phyloP scores from a whole-genome alignment of 2,888 invertebrate species.

The Thecocarcelia acutangulata region DNA sequence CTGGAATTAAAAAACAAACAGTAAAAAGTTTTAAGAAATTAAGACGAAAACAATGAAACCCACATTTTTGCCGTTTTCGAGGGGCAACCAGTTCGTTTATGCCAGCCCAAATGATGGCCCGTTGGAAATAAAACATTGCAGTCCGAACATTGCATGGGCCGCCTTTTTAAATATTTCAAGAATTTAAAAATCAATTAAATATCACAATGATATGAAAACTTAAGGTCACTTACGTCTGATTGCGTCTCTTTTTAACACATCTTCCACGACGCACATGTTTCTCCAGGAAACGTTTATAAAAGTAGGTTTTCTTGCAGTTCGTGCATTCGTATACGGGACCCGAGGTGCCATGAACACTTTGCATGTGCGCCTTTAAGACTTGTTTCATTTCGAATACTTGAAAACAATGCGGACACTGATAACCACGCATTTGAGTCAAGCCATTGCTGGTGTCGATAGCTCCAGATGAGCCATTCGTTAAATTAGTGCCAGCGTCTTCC shows the following conservation, averaged over 20 bases:
- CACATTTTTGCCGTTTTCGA: constrained; percentile 80
- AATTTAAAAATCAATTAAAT: not conserved
- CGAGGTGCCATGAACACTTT: constrained; percentile 79
- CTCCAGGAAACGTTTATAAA: constrained; percentile 80
- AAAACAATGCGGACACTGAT: constrained; percentile 79
- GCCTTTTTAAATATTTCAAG: constrained; percentile 72
- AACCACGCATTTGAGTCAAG: constrained; percentile 72
- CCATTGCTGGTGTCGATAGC: constrained; percentile 6
- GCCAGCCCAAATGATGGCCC: constrained; percentile 81
- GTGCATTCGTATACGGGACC: constrained; percentile 80
- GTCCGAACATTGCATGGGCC: constrained; percentile 81
- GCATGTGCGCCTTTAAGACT: constrained; percentile 80
- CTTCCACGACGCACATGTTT: constrained; percentile 80
- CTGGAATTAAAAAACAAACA: constrained; percentile 65
- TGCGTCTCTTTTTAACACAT: constrained; percentile 80
- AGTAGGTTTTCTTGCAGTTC: constrained; percentile 80
- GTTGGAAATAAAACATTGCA: constrained; percentile 80
- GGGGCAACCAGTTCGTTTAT: constrained; percentile 80
- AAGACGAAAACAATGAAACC: constrained; percentile 50
- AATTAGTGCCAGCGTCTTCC: constrained; percentile 73
- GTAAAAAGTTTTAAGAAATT: not conserved
- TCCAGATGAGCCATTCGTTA: constrained; percentile 35
- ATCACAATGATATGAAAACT: not conserved
- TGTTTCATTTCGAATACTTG: constrained; percentile 80
- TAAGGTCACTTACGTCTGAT: constrained; percentile 78